Evolutionary conservation across 2,113 vertebrate genomes (phyloP).

Genomic region (Okapia johnstoni): DNA sequence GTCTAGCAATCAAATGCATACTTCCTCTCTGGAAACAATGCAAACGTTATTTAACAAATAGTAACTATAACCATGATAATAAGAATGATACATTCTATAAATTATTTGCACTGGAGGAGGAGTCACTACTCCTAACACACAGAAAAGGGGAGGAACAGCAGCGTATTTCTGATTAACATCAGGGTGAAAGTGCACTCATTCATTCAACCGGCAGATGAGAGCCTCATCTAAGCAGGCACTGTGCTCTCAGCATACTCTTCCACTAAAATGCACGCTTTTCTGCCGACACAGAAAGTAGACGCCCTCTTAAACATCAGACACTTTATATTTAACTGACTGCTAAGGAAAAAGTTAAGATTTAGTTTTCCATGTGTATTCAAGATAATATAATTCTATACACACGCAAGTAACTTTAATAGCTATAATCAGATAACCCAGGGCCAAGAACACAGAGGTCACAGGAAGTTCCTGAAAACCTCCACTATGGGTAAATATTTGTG

Average conservation of each 20-base stretch:
- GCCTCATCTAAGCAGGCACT: background rate
- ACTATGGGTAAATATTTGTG: slow-evolving; percentile 6
- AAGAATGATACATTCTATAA: background rate
- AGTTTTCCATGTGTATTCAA: background rate
- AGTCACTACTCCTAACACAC: background rate
- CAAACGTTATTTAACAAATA: slow-evolving; percentile 15
- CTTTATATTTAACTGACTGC: slow-evolving; percentile 2
- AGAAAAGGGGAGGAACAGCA: background rate
- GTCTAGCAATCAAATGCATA: slow-evolving; percentile 19
- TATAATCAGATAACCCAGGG: background rate
- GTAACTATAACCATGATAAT: background rate
- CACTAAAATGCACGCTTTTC: background rate
- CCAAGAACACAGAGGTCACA: background rate
- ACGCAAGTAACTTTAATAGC: background rate
- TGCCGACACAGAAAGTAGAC: background rate
- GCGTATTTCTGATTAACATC: slow-evolving; percentile 8
- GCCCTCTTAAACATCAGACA: background rate
- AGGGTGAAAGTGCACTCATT: background rate
- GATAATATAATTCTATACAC: background rate
- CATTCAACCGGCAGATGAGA: background rate
- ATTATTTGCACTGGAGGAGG: slow-evolving; percentile 60
- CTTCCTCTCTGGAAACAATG: slow-evolving; percentile 15
- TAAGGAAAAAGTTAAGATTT: background rate
- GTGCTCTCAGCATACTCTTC: background rate
- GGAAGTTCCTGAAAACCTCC: background rate